Evolutionary conservation across 2,888 invertebrate species (phyloP), one percentile per base, ranked within the genome.

Genomic region (Harpalus rufipes): DNA sequence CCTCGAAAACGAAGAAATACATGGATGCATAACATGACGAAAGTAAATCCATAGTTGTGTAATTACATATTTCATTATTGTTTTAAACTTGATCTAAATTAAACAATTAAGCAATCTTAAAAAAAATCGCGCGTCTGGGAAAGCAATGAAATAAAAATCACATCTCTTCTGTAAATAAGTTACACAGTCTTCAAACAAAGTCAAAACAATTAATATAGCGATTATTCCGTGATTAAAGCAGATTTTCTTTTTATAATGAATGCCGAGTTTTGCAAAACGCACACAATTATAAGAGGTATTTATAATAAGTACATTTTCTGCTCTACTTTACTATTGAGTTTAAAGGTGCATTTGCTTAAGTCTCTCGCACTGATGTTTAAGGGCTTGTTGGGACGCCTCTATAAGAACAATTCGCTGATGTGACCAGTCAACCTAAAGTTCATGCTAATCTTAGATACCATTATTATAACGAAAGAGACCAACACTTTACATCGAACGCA

Each of bases 281-380:
- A 81, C 65, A 81, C 81, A 58, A 51, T 81, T 81, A 81, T 68
- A 21, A 65, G 68, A 68, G 68, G 51, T 81, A 81, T 81, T 68
- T 63, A 59, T 51, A 21, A 82, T 82, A 76, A 51, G 51, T 18
- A 76, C 44, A 82, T 18, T 56, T 82, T 16, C 76, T 74, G 76
- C 72, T 83, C 83, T 83, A 83, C 83, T 83, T 83, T 83, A 83
- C 83, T 76, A 74, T 84, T 83, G 83, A 84, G 21, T 80, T 59
- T 72, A 84, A 84, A 84, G 68, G 78, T 84, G 78, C 78, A 56
- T 84, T 63, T 63, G 78, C 78, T 84, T 84, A 84, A 85, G 85
- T 72, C 85, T 65, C 80, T 85, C 85, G 80, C 85, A 85, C 79
- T 80, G 85, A 16, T 85, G 79, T 72, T 85, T 79, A 61, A 85